Percentiles rank a stretch among this genome's conserved stretches.
These are phyloP conservation scores for Nesometra sesokonis DNA, from an alignment of 35 echinoderm and acorn worm species.

Conservation along the genomic window DNA sequence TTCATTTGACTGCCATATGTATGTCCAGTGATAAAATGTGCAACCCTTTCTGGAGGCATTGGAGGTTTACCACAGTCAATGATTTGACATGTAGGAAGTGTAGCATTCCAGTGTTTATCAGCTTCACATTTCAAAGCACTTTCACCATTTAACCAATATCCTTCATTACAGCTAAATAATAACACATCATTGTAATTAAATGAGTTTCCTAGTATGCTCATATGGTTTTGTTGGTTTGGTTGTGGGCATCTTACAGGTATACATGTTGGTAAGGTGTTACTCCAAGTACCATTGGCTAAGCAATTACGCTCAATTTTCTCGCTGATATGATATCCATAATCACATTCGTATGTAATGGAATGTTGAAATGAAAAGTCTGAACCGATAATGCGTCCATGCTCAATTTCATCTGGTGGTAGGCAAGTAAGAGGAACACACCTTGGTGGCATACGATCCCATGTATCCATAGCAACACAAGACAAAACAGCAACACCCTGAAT, in stretches of 20 bases:
- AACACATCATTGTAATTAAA: neutral
- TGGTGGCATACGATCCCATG: constrained; percentile 29
- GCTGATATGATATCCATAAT: neutral
- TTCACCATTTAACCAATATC: constrained; percentile 32
- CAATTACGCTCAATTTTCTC: neutral
- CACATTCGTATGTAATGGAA: neutral
- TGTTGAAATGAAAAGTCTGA: neutral
- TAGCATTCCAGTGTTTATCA: constrained; percentile 30
- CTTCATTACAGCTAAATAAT: constrained; percentile 17
- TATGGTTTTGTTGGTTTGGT: neutral
- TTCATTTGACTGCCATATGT: constrained; percentile 17
- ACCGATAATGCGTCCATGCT: neutral
- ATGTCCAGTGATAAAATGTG: neutral
- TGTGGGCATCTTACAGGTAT: neutral
- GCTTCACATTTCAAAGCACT: constrained; percentile 11
- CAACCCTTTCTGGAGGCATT: constrained; percentile 1
- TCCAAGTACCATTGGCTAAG: neutral
- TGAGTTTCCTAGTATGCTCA: neutral
- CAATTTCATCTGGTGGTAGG: neutral
- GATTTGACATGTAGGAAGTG: constrained; percentile 12
- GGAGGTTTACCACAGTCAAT: constrained; percentile 24
- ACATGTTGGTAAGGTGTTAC: neutral
- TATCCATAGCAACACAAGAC: constrained; percentile 16
- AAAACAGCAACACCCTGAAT: constrained; percentile 18
- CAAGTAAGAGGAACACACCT: constrained; percentile 34